Conservation (phyloP, 2,888 invertebrate genomes). For the Brachynemurus nebulosus region DNA sequence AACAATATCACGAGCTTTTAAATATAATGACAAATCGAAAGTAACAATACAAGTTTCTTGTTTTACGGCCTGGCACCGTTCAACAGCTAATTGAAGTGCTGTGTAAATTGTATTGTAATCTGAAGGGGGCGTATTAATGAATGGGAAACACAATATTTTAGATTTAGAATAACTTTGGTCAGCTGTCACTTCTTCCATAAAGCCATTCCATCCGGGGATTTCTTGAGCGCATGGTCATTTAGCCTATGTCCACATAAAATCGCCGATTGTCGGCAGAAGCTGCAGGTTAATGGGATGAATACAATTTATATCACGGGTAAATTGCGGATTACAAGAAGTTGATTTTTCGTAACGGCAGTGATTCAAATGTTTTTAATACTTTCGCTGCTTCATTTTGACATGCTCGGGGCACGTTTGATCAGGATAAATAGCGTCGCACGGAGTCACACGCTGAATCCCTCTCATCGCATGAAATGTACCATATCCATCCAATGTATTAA, state of each 20-base stretch:
- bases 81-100: conserved; percentile 14
- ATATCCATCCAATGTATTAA: neutral
- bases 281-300: no score
- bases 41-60: conserved; percentile 18
- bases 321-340: no score
- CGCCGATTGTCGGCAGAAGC: no score
- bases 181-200: conserved; percentile 17
- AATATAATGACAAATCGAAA: conserved; percentile 18
- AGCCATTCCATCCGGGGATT: conserved; percentile 20
- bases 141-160: conserved; percentile 16
- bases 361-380: no score
- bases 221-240: conserved; percentile 16
- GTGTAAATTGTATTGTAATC: conserved; percentile 19
- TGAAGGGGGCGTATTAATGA: conserved; percentile 14
- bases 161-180: conserved; percentile 5
- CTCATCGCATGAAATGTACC: conserved; percentile 15
- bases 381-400: no score
- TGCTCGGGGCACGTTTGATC: no score
- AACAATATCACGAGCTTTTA: conserved; percentile 19
- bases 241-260: conserved; percentile 15
- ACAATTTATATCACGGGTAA: no score
- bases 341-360: no score
- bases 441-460: conserved; percentile 14
- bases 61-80: conserved; percentile 17
- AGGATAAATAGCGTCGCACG: conserved; percentile 12